Base-by-base conservation (phyloP, 2,888 invertebrate species). In the Torymus tubicola region DNA sequence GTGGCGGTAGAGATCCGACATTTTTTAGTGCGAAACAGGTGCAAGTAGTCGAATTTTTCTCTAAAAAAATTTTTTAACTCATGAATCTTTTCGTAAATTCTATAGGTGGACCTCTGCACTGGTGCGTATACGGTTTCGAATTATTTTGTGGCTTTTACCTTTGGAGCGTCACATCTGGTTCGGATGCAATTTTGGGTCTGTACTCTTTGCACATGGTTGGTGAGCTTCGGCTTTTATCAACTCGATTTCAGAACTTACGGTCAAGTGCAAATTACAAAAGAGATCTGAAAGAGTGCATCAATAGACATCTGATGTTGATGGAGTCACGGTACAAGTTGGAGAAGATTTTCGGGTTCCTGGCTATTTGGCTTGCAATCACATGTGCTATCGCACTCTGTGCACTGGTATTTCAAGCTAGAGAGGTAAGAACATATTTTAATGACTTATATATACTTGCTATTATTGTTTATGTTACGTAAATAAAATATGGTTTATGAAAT, bases 311-410 rank as follows among this genome's bases (percentile, higher is more conserved):
- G 3, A 50, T 64, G 0, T 50, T 87, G 11, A 67, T 84, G 3
- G 61, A 61, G 16, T 86, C 85, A 50, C 75, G 81, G 0, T 71
- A 82, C 10, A 76, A 82, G 0, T 18, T 88, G 2, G 81, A 87
- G 68, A 68, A 75, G 3, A 80, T 87, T 53, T 87, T 85, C 71
- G 87, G 87, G 2, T 84, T 86, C 0, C 76, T 87, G 11, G 78
- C 87, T 1, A 21, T 88, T 4, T 85, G 85, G 81, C 83, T 85
- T 71, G 74, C 85, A 0, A 42, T 84, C 11, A 84, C 85, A 0
- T 87, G 85, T 63, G 86, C 86, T 2, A 57, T 87, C 5, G 81
- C 85, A 0, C 79, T 88, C 42, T 88, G 88, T 69, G 80, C 83
- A 0, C 55, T 85, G 16, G 83, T 88, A 55, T 88, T 86, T 85